Conservation (phyloP, 2,888 invertebrate genomes). For the Silvanus unidentatus region DNA sequence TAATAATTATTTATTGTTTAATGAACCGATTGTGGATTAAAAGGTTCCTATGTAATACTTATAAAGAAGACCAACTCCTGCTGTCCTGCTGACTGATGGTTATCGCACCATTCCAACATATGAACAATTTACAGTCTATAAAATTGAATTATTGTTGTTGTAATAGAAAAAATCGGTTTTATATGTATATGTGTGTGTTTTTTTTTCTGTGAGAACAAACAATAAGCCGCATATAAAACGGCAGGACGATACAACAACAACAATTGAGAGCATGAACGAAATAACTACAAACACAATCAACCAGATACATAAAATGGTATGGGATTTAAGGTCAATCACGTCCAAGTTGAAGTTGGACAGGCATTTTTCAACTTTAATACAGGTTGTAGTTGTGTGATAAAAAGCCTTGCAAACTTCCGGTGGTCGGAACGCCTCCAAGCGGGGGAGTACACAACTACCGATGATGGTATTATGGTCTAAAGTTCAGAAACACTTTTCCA, state of each 20-base stretch:
- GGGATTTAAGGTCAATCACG: slow-evolving; percentile 10
- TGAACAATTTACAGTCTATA: too few species aligned
- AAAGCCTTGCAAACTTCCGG: slow-evolving; percentile 42
- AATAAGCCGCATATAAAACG: slow-evolving; percentile 3
- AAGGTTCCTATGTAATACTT: slow-evolving; percentile 10
- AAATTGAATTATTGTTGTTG: too few species aligned
- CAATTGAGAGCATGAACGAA: slow-evolving; percentile 12
- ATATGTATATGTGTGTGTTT: too few species aligned
- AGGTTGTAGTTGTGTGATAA: slow-evolving; percentile 30
- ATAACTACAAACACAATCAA: slow-evolving; percentile 18
- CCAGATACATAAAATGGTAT: slow-evolving; percentile 13
- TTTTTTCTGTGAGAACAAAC: slow-evolving; percentile 7
- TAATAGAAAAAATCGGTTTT: too few species aligned
- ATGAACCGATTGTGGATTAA: slow-evolving; percentile 20
- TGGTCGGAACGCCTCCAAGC: slow-evolving; percentile 28
- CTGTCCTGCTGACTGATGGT: too few species aligned
- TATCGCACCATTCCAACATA: too few species aligned
- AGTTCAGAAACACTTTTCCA: too few species aligned
- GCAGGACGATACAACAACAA: background rate
- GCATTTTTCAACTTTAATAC: slow-evolving; percentile 33
- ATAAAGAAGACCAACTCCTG: too few species aligned
- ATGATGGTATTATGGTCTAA: too few species aligned
- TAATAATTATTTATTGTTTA: slow-evolving; percentile 23
- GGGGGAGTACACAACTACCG: slow-evolving; percentile 26
- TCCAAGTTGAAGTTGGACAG: slow-evolving; percentile 24